Conservation (phyloP, 2,888 invertebrate genomes). For the Ormyrus labotus region DNA sequence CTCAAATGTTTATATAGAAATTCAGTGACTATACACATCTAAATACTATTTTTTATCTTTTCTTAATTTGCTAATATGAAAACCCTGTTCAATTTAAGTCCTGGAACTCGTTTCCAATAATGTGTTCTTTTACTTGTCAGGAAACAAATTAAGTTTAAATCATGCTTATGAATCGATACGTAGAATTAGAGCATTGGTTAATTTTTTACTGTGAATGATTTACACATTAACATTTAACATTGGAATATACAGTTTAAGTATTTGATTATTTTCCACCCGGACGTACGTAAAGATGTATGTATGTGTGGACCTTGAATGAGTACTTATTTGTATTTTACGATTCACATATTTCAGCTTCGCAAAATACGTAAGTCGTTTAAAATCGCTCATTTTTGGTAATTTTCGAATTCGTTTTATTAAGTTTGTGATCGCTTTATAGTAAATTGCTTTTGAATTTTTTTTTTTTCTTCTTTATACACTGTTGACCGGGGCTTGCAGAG, state of each 20-base stretch:
- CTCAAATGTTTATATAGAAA: too few species aligned
- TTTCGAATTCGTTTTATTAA: background rate
- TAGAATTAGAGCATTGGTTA: too few species aligned
- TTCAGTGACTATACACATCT: too few species aligned
- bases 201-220: too few species aligned
- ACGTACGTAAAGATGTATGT: slow-evolving; percentile 11
- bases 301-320: background rate
- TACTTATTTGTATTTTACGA: background rate
- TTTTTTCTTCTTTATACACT: background rate
- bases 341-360: background rate
- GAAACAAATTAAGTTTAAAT: too few species aligned
- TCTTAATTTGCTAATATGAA: background rate
- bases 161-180: too few species aligned
- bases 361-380: slow-evolving; percentile 23
- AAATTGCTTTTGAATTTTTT: background rate
- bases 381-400: slow-evolving; percentile 13
- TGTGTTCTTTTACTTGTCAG: too few species aligned
- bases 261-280: background rate
- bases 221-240: too few species aligned
- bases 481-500: slow-evolving; percentile 24
- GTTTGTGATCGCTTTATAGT: background rate
- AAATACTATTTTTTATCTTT: background rate
- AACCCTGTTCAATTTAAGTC: background rate
- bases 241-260: too few species aligned
- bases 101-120: too few species aligned